Evolutionary conservation across 2,113 vertebrate genomes (phyloP).

Genomic region (Sinocyclocheilus anshuiensis): DNA sequence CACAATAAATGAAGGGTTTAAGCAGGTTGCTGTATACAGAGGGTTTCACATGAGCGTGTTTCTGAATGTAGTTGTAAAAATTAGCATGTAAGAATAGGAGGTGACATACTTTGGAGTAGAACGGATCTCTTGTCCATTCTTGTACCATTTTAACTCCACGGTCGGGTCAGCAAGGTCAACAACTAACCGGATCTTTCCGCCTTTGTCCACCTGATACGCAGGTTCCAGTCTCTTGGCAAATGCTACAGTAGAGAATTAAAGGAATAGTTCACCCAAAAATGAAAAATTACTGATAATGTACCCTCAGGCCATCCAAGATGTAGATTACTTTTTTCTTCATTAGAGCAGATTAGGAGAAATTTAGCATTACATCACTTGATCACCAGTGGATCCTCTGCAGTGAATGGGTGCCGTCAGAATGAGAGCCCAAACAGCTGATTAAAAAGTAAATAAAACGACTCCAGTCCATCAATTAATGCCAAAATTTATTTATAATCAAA

Average conservation of each 20-base stretch:
- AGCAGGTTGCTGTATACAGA: neutral
- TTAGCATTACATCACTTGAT: no score
- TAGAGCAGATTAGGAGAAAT: no score
- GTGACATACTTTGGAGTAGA: conserved; percentile 90
- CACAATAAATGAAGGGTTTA: neutral
- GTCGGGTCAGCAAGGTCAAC: conserved; percentile 97
- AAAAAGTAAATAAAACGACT: no score
- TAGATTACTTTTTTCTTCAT: no score
- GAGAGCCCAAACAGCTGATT: no score
- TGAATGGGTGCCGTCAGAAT: no score
- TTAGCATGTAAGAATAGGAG: conserved; percentile 7
- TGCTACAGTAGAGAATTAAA: conserved; percentile 71
- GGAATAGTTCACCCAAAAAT: neutral
- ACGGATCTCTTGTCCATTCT: conserved; percentile 97
- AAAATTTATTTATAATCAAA: no score
- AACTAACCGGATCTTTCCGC: conserved; percentile 87
- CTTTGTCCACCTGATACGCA: conserved; percentile 95
- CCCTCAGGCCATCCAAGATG: no score
- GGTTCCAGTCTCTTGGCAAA: conserved; percentile 95
- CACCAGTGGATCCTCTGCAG: no score
- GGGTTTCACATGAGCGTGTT: neutral
- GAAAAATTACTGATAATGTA: neutral
- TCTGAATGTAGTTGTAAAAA: neutral
- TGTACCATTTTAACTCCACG: conserved; percentile 98
- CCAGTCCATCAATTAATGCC: no score